Conservation (phyloP, 2,113 vertebrate species). For the Colinus virginianus region DNA sequence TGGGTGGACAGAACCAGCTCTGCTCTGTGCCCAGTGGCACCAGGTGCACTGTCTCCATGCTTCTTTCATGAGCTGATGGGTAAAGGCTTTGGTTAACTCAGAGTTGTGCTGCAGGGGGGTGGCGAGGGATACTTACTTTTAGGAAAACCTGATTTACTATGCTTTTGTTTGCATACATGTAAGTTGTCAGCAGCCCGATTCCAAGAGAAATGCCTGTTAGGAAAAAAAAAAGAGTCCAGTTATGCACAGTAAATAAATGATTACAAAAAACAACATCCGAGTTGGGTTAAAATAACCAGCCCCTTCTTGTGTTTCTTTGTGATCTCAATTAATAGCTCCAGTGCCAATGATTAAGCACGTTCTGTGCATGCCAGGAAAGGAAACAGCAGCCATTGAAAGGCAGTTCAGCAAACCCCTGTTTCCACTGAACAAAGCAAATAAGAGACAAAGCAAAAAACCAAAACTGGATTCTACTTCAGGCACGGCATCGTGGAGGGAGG, state of each 20-base stretch:
- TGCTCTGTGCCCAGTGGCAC: neutral
- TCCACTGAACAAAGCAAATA: slow-evolving; percentile 60
- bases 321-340: slow-evolving; percentile 40
- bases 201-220: slow-evolving; percentile 94
- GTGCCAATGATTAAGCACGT: slow-evolving; percentile 48
- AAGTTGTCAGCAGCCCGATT: slow-evolving; percentile 94
- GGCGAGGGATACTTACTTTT: slow-evolving; percentile 86
- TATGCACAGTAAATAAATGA: slow-evolving; percentile 53
- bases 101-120: slow-evolving; percentile 28
- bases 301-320: slow-evolving; percentile 31
- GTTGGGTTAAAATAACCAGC: slow-evolving; percentile 44
- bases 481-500: neutral
- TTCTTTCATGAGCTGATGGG: slow-evolving; percentile 45
- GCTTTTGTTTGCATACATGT: slow-evolving; percentile 96
- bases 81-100: slow-evolving; percentile 50
- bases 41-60: neutral
- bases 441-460: slow-evolving; percentile 48
- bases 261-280: neutral
- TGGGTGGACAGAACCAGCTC: neutral
- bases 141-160: slow-evolving; percentile 97
- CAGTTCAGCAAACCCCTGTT: slow-evolving; percentile 40
- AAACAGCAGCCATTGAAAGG: slow-evolving; percentile 70
- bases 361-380: slow-evolving; percentile 66
- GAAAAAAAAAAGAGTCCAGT: slow-evolving; percentile 78
- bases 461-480: slow-evolving; percentile 22